phyloP scores from a whole-genome alignment of 2,113 vertebrate species.

The Zosterops hypoxanthus region DNA sequence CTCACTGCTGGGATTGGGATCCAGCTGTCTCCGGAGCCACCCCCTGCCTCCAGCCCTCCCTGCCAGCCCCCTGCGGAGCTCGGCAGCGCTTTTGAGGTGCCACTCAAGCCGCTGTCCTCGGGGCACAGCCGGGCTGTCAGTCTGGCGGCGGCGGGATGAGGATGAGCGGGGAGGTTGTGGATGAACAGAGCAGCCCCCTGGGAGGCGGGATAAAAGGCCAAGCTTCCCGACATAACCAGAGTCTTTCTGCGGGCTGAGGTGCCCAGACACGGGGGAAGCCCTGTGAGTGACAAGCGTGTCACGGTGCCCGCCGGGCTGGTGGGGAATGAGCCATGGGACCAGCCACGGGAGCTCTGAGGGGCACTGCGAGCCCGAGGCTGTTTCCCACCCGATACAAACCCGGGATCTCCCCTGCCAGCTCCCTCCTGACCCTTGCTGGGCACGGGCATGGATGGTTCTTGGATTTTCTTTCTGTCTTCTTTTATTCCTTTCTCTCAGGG shows the following conservation, averaged over 20 bases:
- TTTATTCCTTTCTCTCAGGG: not conserved
- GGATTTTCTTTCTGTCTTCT: not conserved
- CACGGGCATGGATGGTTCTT: accelerated
- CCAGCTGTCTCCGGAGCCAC: not conserved
- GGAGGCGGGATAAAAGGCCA: slow-evolving; percentile 5
- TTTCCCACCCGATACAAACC: accelerated
- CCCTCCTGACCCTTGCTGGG: not conserved
- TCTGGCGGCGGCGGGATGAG: not conserved
- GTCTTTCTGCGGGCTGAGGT: not conserved
- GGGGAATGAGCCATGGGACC: accelerated
- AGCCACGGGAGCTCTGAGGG: not conserved
- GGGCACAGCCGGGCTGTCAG: not conserved
- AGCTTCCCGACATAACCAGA: not conserved
- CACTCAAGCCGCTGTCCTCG: not conserved
- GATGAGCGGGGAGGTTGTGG: not conserved
- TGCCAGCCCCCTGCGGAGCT: not conserved
- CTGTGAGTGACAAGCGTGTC: slow-evolving; percentile 8
- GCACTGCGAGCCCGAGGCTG: not conserved
- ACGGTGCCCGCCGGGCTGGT: not conserved
- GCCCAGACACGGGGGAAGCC: not conserved
- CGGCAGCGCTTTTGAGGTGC: not conserved
- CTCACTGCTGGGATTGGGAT: not conserved
- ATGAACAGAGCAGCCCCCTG: not conserved
- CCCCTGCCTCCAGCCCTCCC: not conserved
- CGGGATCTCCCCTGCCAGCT: not conserved